These are phyloP conservation scores for Catagonus wagneri DNA, from an alignment of 2,113 vertebrate species.

Conservation along the genomic window DNA sequence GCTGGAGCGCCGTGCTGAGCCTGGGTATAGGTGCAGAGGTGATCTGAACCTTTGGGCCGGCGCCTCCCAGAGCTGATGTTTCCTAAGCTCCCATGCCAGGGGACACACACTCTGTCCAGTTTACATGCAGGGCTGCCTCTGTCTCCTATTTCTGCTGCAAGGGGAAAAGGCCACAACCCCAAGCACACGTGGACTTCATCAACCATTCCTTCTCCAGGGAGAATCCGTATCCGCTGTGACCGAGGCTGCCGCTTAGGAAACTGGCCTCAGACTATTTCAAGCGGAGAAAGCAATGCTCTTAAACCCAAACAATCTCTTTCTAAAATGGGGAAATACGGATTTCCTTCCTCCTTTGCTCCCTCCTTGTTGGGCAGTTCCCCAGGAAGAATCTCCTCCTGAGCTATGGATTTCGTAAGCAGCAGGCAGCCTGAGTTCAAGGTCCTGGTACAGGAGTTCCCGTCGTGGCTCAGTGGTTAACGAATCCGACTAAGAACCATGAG, in stretches of 20 bases:
- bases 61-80: background rate
- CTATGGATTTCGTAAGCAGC: background rate
- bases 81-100: accelerated
- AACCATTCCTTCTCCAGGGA: background rate
- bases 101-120: background rate
- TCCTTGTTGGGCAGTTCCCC: background rate
- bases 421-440: background rate
- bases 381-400: background rate
- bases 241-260: background rate
- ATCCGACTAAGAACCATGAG: no score
- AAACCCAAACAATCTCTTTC: background rate
- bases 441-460: no score
- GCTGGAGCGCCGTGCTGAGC: background rate
- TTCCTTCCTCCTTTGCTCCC: background rate
- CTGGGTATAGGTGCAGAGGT: background rate
- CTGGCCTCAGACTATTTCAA: background rate
- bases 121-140: background rate
- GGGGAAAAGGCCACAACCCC: background rate
- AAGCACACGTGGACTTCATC: no score
- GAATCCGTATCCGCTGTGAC: background rate
- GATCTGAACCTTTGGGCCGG: background rate
- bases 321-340: background rate
- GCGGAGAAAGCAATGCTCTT: conserved; percentile 7
- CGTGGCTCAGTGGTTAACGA: no score
- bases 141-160: background rate